Conservation (phyloP, 2,888 invertebrate species). For the Conus canariensis region DNA sequence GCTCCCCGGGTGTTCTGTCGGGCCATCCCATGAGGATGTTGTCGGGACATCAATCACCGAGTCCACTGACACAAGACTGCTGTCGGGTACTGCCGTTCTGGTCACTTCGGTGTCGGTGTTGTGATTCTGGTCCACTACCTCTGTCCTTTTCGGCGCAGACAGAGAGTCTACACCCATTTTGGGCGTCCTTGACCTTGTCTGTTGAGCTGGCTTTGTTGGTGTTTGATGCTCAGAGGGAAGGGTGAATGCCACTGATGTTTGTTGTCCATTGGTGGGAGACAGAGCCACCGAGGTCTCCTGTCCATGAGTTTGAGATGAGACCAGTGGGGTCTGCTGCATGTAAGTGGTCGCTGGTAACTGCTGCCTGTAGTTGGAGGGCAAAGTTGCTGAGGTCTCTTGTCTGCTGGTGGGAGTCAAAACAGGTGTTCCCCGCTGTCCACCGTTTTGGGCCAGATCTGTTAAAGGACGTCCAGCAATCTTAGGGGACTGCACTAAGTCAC, state of each 20-base stretch:
- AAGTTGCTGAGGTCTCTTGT: neutral
- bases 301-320: neutral
- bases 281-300: neutral
- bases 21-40: neutral
- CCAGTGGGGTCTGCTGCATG: neutral
- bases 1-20: neutral
- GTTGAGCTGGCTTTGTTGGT: neutral
- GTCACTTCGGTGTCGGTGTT: neutral
- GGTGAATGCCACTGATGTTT: neutral
- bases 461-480: neutral
- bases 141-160: neutral
- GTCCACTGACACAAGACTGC: neutral
- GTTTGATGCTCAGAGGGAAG: neutral
- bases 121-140: neutral
- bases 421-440: neutral
- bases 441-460: neutral
- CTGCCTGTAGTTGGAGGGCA: neutral
- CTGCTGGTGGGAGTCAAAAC: neutral
- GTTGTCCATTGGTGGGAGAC: neutral
- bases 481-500: neutral
- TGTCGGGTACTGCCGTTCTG: neutral
- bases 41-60: neutral
- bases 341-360: neutral
- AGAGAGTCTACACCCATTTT: constrained; percentile 26
- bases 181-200: neutral